These are phyloP conservation scores for Steinernema scapterisci DNA, from an alignment of 2,888 invertebrate genomes.

Conservation along the genomic window DNA sequence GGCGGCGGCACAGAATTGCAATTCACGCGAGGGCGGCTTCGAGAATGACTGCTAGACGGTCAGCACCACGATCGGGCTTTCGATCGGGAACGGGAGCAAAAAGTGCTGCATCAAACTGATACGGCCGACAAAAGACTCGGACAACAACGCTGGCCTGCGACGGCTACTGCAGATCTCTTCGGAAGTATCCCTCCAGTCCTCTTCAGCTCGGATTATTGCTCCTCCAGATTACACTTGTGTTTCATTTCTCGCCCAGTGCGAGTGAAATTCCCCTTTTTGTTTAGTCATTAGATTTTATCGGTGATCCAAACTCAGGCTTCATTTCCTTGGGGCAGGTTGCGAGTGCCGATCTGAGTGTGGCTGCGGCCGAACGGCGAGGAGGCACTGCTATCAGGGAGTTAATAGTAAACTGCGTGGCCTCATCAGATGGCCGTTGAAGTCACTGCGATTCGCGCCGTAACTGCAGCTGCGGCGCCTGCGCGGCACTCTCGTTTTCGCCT, in stretches of 20 bases:
- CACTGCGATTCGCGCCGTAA: slow-evolving; percentile 1
- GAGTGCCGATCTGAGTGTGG: too few relatives aligned
- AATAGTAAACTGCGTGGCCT: background rate
- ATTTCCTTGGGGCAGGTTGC: too few relatives aligned
- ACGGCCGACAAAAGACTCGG: background rate
- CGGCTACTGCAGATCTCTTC: background rate
- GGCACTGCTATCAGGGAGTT: too few relatives aligned
- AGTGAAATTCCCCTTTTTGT: too few relatives aligned
- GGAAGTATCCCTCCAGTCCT: background rate
- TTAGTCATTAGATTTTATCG: too few relatives aligned
- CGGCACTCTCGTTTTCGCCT: slow-evolving; percentile 8
- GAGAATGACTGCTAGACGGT: background rate
- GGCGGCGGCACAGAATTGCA: background rate
- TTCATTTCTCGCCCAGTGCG: too few relatives aligned
- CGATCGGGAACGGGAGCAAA: background rate
- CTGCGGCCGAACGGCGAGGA: too few relatives aligned
- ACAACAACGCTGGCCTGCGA: background rate
- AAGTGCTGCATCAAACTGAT: slow-evolving; percentile 11
- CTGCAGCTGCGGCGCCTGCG: slow-evolving; percentile 24
- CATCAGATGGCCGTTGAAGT: background rate
- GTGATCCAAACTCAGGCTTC: too few relatives aligned
- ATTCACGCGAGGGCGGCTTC: background rate
- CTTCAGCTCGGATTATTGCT: background rate
- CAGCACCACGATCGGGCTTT: background rate
- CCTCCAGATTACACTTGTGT: background rate